Base-by-base conservation (phyloP, 2,113 vertebrate genomes). In the Leucopternis melanops region DNA sequence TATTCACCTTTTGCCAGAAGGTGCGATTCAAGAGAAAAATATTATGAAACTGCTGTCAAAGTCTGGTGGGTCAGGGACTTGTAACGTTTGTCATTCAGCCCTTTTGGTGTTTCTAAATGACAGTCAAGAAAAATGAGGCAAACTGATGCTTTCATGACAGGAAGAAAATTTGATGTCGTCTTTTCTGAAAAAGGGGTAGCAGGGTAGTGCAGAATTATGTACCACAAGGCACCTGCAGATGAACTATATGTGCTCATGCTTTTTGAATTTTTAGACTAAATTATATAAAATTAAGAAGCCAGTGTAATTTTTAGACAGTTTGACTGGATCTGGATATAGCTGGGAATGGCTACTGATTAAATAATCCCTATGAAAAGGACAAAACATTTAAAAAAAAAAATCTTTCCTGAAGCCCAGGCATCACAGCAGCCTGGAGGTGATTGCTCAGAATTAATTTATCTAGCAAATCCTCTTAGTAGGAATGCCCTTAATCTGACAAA, bases 11-110 rank as follows among this genome's bases (percentile, higher is more conserved):
- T 96, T 91, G 79, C 79, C 58, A 90, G 72, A 81, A 83, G 84
- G 78, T 73, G 69, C 5, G 20, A 90, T 82, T 95, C 92, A 93
- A 71, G 70, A 89, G 80, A 71, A 88, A 94, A 75, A 59, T 87
- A 81, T 94, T 94, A 94, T 78, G 95, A 97, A 97, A 94, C 81
- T 73, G 70, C 61, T 97, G 92, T 97, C 94, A 93, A 42, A 92
- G 22, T 45, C 71, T 54, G 78, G 63, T 86, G 70, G 57, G 42
- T 50, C 52, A 69, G 84, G 88, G 81, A 88, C 81, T 87, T 67
- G 5, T 36, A 81, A 65, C 1, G 4, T 89, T 91, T 97, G 94
- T 97, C 94, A 95, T 86, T 97, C 66, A 89, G 40, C 17, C 21
- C 44, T 83, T 67, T 70, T 79, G 72, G 55, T 65, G 23, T 86